Percentiles rank a stretch among this genome's conserved stretches.
Evolutionary conservation across 1,140 invertebrate species (phyloP).

Genomic region (Drosophila pectinifera): DNA sequence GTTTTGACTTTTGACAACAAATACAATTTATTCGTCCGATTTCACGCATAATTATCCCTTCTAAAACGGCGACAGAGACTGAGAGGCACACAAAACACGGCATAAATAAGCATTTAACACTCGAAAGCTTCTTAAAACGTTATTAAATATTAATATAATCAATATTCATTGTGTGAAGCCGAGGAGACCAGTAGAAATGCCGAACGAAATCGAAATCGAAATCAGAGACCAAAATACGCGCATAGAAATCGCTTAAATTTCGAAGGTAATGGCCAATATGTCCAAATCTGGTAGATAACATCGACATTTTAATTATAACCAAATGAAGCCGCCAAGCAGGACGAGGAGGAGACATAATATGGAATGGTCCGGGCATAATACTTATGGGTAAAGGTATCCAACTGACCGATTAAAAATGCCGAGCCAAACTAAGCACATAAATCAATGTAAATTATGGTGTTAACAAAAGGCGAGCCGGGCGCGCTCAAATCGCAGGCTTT

Average conservation of each 20-base stretch:
- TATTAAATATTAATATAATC: conserved; percentile 84
- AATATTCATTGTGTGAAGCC: conserved; percentile 72
- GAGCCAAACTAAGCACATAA: conserved; percentile 82
- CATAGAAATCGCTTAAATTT: conserved; percentile 84
- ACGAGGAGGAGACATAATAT: background rate
- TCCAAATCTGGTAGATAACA: conserved; percentile 81
- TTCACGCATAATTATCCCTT: conserved; percentile 48
- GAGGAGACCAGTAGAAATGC: conserved; percentile 10
- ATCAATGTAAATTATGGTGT: conserved; percentile 84
- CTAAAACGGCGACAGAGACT: conserved; percentile 7
- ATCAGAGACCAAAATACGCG: conserved; percentile 68
- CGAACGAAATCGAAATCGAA: conserved; percentile 66
- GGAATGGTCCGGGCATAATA: too few species aligned
- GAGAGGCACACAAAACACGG: conserved; percentile 15
- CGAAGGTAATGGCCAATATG: conserved; percentile 82
- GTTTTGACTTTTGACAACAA: conserved; percentile 49
- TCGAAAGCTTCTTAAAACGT: conserved; percentile 80
- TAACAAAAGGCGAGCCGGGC: conserved; percentile 78
- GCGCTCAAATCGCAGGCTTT: conserved; percentile 62
- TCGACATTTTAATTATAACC: conserved; percentile 84
- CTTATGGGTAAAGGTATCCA: conserved; percentile 14
- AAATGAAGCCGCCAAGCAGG: conserved; percentile 69
- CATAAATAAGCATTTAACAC: conserved; percentile 81
- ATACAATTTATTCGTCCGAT: conserved; percentile 55
- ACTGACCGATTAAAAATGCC: conserved; percentile 82